Evolutionary conservation across 2,888 invertebrate genomes (phyloP).

Genomic region (Diplazon laetatorius): DNA sequence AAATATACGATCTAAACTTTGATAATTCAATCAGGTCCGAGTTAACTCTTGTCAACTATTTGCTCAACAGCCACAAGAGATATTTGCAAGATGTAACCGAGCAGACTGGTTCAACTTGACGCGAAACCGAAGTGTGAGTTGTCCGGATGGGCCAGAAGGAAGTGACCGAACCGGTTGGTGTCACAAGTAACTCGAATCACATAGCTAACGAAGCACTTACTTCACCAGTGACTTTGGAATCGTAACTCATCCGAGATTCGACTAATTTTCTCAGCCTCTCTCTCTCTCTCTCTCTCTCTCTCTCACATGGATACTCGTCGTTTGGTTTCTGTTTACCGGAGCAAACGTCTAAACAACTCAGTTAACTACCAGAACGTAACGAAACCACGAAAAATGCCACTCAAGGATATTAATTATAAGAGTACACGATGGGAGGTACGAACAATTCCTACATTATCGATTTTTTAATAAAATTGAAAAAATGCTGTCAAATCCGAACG

Average conservation of each 20-base stretch:
- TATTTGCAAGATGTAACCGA: conserved; percentile 26
- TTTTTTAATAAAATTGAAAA: too few relatives aligned
- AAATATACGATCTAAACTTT: too few relatives aligned
- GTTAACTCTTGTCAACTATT: too few relatives aligned
- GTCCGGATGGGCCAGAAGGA: conserved; percentile 34
- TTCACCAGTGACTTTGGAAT: conserved; percentile 47
- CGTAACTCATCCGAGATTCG: conserved; percentile 62
- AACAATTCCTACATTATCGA: too few relatives aligned
- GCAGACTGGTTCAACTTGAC: conserved; percentile 15
- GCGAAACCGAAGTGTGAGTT: conserved; percentile 52
- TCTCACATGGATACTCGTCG: conserved; percentile 53
- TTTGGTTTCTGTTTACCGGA: conserved; percentile 61
- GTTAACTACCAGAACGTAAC: conserved; percentile 19
- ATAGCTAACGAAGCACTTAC: conserved; percentile 49
- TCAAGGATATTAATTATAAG: too few relatives aligned
- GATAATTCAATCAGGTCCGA: too few relatives aligned
- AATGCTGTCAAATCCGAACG: too few relatives aligned
- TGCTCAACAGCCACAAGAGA: too few relatives aligned
- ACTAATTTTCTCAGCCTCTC: conserved; percentile 67
- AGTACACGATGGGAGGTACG: too few relatives aligned
- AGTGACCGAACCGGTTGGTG: conserved; percentile 3
- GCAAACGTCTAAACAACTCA: conserved; percentile 43
- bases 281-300: conserved; percentile 65
- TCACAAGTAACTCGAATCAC: conserved; percentile 56
- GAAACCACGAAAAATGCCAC: too few relatives aligned